Evolutionary conservation across 2,888 invertebrate species (phyloP), one percentile per base, ranked within the genome.

Genomic region (Pseudococcus viburni): DNA sequence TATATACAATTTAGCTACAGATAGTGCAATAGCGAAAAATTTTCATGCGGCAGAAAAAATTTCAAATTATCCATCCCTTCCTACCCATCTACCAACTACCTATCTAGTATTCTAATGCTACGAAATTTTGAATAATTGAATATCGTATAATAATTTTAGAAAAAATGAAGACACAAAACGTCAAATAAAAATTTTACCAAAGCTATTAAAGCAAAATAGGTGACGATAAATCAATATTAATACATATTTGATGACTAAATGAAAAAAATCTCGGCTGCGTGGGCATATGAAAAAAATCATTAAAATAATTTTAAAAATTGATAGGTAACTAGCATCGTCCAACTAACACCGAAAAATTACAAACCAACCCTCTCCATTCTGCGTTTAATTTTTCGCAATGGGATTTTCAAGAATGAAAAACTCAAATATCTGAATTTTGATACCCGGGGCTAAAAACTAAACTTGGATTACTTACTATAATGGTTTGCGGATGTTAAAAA

Each of bases 401-500:
- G n/a, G 1, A 33, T 33, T 33, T 33, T 33, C 26, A 2, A 55
- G 55, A 5, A 4, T 0, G 22, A 64, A 64, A 64, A 64, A 22
- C n/a, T n/a, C 55, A n/a, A 42, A 42, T 39, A 11, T 11, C n/a
- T n/a, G 3, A 9, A 39, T 77, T 77, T 19, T 33, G 48, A 51
- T 9, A 8, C 51, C 15, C 4, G 84, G 46, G 22, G 22, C 19
- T 48, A 15, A 46, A 22, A 85, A 64, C 1, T n/a, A 39, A 55
- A 33, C 5, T 46, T 33, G 55, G 7, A 22, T 55, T 42, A 89
- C 90, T 89, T 86, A 90, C 90, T 86, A 46, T 89, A 90, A 19
- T 89, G 89, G 88, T 89, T 89, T 64, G 89, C 89, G 17, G 96
- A 97, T 93, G 97, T 97, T 92, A 97, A 93, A 93, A 97, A 97